Evolutionary conservation across 2,888 invertebrate genomes (phyloP), one percentile per base, ranked within the genome.

Genomic region (Malacosoma neustria): DNA sequence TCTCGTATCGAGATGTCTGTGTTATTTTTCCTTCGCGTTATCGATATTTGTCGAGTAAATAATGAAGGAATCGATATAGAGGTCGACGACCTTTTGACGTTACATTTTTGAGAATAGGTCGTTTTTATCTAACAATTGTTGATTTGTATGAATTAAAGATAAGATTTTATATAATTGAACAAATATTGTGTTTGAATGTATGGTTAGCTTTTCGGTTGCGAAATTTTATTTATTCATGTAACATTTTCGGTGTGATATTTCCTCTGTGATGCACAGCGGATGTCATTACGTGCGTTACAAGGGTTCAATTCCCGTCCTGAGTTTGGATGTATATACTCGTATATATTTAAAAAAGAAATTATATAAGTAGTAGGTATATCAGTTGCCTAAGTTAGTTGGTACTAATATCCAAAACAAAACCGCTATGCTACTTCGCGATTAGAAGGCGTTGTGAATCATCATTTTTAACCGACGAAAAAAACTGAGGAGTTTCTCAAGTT

Each of bases 31-130:
- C 66, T 73, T 65, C 46, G 51, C 56, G 66, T 68, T 79, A 81
- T 75, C 77, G 53, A 73, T 60, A 73, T 77, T 73, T 73, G 65
- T 57, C 49, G 54, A 48, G 64, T 60, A 72, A 75, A 72, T 72
- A 74, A 77, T 77, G 75, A 76, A 74, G 62, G 76, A 72, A 73
- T 61, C 67, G 77, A 77, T 74, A 76, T 72, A 61, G 60, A 22
- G 70, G 69, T 61, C 72, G 54, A 37, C 46, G 70, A 73, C 57
- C 72, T 41, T 43, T 11, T 34, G 45, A 54, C 22, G 22, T 61
- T 66, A 64, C 61, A 46, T 43, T 43, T 39, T 29, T 11, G 35
- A 32, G 46, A 46, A 48, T 48, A 48, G 33, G 35, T 38, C 36
- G 29, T 37, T 43, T 45, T 44, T 46, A 42, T 49, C 42, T 39